Conservation (phyloP, 2,888 invertebrate genomes). For the Leucania comma region DNA sequence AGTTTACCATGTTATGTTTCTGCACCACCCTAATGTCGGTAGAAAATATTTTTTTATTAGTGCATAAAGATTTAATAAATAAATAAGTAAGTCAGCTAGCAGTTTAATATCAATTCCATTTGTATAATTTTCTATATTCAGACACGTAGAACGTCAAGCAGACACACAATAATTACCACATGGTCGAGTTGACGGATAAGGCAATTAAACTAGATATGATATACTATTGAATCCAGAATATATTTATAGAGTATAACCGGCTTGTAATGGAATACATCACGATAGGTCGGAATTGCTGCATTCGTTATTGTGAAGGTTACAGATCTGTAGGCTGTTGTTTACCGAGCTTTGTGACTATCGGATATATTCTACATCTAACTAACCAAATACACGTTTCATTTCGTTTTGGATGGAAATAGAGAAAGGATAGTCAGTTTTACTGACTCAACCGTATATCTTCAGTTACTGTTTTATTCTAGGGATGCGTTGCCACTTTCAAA, state of each 20-base stretch:
- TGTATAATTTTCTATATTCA: conserved; percentile 5
- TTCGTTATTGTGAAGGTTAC: conserved; percentile 33
- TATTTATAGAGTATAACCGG: background rate
- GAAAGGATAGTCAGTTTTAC: too few species aligned
- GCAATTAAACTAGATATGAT: conserved; percentile 50
- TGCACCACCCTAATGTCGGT: too few species aligned
- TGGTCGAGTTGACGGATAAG: conserved; percentile 40
- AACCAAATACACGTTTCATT: too few species aligned
- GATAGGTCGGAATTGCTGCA: conserved; percentile 18
- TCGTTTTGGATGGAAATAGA: too few species aligned
- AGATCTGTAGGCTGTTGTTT: background rate
- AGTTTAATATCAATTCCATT: conserved; percentile 1
- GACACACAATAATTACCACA: conserved; percentile 26
- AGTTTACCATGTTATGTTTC: too few species aligned
- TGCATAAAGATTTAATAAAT: too few species aligned
- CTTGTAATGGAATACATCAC: conserved; percentile 41
- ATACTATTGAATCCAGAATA: conserved; percentile 24
- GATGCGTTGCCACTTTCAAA: too few species aligned
- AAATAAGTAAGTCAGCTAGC: too few species aligned
- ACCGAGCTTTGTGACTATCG: background rate
- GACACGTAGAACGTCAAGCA: conserved; percentile 17
- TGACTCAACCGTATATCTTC: too few species aligned
- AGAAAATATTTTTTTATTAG: too few species aligned
- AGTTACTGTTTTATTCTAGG: too few species aligned
- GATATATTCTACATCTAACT: background rate